A percentile compares a stretch with the other conserved stretches of the same genome.
phyloP scores from a whole-genome alignment of 2,888 invertebrate species.

The Agrilus biguttatus region DNA sequence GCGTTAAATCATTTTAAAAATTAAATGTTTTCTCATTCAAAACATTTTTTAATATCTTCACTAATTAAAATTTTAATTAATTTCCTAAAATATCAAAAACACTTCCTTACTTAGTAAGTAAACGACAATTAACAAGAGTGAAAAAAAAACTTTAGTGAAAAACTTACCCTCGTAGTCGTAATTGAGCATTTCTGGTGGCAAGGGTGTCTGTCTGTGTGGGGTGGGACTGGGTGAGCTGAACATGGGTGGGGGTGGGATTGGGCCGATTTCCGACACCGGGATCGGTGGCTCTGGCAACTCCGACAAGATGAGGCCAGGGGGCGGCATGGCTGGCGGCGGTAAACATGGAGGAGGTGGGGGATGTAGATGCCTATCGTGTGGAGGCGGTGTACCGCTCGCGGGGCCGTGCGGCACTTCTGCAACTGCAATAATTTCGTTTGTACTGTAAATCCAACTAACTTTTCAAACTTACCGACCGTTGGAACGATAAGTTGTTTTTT shows the following conservation, averaged over 20 bases:
- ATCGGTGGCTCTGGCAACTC: slow-evolving; percentile 87
- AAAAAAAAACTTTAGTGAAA: not conserved
- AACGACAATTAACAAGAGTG: too few relatives aligned
- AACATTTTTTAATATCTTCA: too few relatives aligned
- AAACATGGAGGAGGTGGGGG: slow-evolving; percentile 17
- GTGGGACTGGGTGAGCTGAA: slow-evolving; percentile 80
- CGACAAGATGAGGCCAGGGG: slow-evolving; percentile 51
- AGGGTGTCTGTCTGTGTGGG: slow-evolving; percentile 34
- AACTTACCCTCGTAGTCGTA: slow-evolving; percentile 51
- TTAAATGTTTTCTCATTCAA: too few relatives aligned
- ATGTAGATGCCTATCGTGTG: slow-evolving; percentile 25
- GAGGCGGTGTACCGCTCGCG: slow-evolving; percentile 30
- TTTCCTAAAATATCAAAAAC: too few relatives aligned
- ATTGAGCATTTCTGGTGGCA: slow-evolving; percentile 29
- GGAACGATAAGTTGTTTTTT: too few relatives aligned
- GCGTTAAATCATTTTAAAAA: too few relatives aligned
- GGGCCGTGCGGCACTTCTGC: slow-evolving; percentile 38
- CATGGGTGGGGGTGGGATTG: slow-evolving; percentile 76
- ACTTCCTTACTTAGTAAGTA: too few relatives aligned
- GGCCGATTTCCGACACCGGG: slow-evolving; percentile 83
- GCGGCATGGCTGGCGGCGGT: slow-evolving; percentile 15
- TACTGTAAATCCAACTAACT: too few relatives aligned
- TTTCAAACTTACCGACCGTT: too few relatives aligned
- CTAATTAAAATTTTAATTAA: too few relatives aligned
- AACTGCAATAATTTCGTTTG: slow-evolving; percentile 30